These are phyloP conservation scores for Helarctos malayanus DNA, from an alignment of 2,797 vertebrate species.

Conservation along the genomic window DNA sequence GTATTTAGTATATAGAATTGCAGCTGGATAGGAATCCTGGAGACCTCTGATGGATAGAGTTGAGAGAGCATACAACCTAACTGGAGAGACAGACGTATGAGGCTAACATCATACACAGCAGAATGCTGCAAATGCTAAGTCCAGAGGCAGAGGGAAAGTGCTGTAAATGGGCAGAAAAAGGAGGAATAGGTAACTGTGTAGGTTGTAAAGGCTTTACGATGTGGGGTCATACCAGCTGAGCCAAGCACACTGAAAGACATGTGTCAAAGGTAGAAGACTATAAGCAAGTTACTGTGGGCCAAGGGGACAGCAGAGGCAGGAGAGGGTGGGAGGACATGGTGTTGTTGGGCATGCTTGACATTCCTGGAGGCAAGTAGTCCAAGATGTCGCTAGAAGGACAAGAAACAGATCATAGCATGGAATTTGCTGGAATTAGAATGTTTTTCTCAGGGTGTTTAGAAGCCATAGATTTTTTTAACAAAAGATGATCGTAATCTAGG, in stretches of 20 bases:
- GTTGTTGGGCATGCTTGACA: background rate
- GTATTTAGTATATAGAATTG: background rate
- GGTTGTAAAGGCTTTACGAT: background rate
- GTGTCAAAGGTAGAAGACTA: background rate
- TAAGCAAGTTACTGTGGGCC: no score
- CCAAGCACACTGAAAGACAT: background rate
- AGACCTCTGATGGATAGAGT: background rate
- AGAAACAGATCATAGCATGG: background rate
- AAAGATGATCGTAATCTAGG: background rate
- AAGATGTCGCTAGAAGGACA: background rate
- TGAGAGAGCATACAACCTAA: background rate
- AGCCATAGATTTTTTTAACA: slow-evolving; percentile 27
- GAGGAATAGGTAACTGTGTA: background rate
- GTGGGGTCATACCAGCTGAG: background rate
- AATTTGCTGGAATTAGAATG: background rate
- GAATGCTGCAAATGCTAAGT: background rate
- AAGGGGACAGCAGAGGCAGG: background rate
- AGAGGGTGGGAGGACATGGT: background rate
- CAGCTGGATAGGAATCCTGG: background rate
- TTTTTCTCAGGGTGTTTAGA: slow-evolving; percentile 33
- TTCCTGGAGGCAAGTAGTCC: background rate
- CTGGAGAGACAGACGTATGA: background rate
- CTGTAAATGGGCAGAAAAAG: background rate
- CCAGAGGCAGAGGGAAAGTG: background rate
- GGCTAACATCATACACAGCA: background rate